phyloP scores from a whole-genome alignment of 2,888 invertebrate species.

The Amphipoea oculea region DNA sequence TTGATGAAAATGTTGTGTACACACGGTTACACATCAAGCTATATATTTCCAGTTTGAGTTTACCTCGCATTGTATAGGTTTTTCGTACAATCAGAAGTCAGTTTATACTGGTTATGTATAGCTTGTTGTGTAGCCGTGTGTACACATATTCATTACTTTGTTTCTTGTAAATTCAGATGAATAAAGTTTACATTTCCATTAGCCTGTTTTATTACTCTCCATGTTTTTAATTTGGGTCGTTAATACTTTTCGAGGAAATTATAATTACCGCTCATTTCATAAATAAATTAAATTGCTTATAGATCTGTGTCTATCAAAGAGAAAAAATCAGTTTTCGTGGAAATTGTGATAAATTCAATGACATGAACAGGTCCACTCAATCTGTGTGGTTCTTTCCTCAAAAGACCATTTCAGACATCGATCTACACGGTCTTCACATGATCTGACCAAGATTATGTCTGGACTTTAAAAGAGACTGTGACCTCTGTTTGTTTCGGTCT shows the following conservation, averaged over 20 bases:
- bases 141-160: background rate
- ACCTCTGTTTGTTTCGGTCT: too few relatives aligned
- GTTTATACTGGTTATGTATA: too few relatives aligned
- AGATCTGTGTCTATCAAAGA: background rate
- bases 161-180: background rate
- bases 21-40: too few relatives aligned
- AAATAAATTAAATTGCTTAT: background rate
- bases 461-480: too few relatives aligned
- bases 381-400: too few relatives aligned
- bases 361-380: too few relatives aligned
- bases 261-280: background rate
- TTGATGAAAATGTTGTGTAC: slow-evolving; percentile 8
- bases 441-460: too few relatives aligned
- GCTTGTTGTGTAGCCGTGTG: background rate
- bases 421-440: too few relatives aligned
- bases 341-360: background rate
- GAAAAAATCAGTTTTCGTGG: background rate
- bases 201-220: background rate
- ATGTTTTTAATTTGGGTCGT: background rate
- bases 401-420: too few relatives aligned
- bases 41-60: too few relatives aligned
- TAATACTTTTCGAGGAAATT: background rate
- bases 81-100: too few relatives aligned
- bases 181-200: background rate
- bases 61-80: too few relatives aligned